Evolutionary conservation across 2,888 invertebrate genomes (phyloP).

Genomic region (Diogma glabrata): DNA sequence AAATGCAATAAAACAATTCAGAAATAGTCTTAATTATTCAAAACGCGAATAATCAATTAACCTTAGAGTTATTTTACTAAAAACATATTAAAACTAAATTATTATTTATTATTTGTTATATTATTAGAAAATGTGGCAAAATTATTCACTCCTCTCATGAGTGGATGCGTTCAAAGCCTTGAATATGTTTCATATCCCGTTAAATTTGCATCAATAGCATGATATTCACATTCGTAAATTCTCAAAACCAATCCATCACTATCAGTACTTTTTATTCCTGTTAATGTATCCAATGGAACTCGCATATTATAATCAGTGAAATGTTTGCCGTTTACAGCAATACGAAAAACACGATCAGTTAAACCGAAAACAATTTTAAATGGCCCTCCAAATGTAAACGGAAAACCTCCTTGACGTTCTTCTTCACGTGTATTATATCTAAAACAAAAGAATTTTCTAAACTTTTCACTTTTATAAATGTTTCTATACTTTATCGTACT

Average conservation of each 20-base stretch:
- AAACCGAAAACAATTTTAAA: slow-evolving; percentile 1
- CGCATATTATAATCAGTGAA: neutral
- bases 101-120: too few relatives aligned
- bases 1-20: too few relatives aligned
- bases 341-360: neutral
- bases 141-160: too few relatives aligned
- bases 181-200: neutral
- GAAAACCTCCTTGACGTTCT: neutral
- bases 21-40: too few relatives aligned
- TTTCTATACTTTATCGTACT: neutral
- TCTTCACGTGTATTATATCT: slow-evolving; percentile 1
- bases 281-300: slow-evolving; percentile 1
- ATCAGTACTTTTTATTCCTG: neutral
- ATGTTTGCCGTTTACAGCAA: neutral
- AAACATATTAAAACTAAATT: too few relatives aligned
- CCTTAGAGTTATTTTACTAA: too few relatives aligned
- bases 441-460: neutral
- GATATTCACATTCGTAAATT: slow-evolving; percentile 3
- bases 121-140: too few relatives aligned
- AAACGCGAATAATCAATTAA: too few relatives aligned
- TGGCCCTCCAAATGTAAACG: neutral
- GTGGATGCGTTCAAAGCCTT: too few relatives aligned
- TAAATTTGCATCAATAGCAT: neutral
- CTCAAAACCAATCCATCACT: slow-evolving; percentile 1
- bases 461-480: too few relatives aligned